Conservation (phyloP, 2,888 invertebrate species). For the Drosophila paranaensis region DNA sequence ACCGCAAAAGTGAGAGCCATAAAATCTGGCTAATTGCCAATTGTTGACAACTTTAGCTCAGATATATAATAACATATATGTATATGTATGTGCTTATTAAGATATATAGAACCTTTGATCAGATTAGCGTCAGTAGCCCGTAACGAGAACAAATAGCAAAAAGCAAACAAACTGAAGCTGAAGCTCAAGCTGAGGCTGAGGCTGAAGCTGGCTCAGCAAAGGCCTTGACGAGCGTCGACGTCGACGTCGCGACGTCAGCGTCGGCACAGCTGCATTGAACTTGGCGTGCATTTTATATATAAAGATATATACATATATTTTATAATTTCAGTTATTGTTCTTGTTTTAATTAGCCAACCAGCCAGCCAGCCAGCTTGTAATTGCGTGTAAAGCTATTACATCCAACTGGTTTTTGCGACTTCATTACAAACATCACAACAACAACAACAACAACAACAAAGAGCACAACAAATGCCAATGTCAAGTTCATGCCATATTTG, state of each 20-base stretch:
- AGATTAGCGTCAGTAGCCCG: constrained; percentile 34
- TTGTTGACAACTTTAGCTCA: constrained; percentile 8
- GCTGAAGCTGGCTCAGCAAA: constrained; percentile 41
- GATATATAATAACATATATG: background rate
- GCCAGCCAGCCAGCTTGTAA: constrained; percentile 19
- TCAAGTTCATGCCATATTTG: constrained; percentile 55
- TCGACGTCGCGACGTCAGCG: background rate
- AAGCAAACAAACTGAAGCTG: background rate
- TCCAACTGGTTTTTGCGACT: constrained; percentile 44
- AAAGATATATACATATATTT: background rate
- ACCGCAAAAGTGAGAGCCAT: constrained; percentile 8
- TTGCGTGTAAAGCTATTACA: constrained; percentile 18
- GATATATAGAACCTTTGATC: constrained; percentile 47
- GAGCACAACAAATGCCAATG: constrained; percentile 44
- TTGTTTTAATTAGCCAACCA: constrained; percentile 37
- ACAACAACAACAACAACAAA: background rate
- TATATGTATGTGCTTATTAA: constrained; percentile 1
- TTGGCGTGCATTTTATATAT: constrained; percentile 53
- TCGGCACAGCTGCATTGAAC: constrained; percentile 54
- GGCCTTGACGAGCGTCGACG: constrained; percentile 51
- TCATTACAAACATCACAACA: constrained; percentile 3
- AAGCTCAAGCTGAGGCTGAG: constrained; percentile 14
- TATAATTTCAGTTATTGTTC: constrained; percentile 15
- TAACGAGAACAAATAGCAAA: constrained; percentile 31
- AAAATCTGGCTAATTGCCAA: constrained; percentile 28